A percentile compares a stretch with the other conserved stretches of the same genome.
Evolutionary conservation across 2,888 invertebrate species (phyloP).

Genomic region (Meandrusa payeni): DNA sequence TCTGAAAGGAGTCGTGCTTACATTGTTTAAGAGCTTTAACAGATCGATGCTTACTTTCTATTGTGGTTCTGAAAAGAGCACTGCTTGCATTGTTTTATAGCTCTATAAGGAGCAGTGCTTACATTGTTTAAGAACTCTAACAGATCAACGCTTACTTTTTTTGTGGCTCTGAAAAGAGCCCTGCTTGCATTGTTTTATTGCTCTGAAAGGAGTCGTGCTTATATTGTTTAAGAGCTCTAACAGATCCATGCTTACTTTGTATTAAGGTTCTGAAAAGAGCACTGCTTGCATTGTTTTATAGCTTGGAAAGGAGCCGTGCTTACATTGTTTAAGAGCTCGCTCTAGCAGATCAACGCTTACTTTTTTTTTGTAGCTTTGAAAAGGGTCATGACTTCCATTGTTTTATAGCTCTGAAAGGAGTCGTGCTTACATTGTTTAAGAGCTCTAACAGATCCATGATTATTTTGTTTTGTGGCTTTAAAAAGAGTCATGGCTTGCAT

Average conservation of each 20-base stretch:
- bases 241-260: too few species aligned
- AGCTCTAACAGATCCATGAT: constrained; percentile 26
- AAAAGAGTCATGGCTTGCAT: constrained; percentile 22
- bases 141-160: constrained; percentile 14
- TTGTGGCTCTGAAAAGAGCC: constrained; percentile 7
- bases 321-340: constrained; percentile 3
- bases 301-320: constrained; percentile 26
- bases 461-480: constrained; percentile 21
- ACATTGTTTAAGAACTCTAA: constrained; percentile 22
- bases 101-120: constrained; percentile 20
- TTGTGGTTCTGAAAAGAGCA: constrained; percentile 25
- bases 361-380: constrained; percentile 14
- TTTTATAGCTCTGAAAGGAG: constrained; percentile 25
- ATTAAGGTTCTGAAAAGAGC: constrained; percentile 5
- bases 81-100: constrained; percentile 6
- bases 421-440: constrained; percentile 15
- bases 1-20: constrained; percentile 11
- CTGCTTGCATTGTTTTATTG: too few species aligned
- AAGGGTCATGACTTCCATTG: constrained; percentile 20
- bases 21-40: too few species aligned
- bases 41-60: constrained; percentile 20
- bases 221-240: too few species aligned
- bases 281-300: constrained; percentile 15
- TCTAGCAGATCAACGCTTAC: too few species aligned
- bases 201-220: too few species aligned